Evolutionary conservation across 2,797 vertebrate genomes (phyloP).

Genomic region (Liparis tanakae): DNA sequence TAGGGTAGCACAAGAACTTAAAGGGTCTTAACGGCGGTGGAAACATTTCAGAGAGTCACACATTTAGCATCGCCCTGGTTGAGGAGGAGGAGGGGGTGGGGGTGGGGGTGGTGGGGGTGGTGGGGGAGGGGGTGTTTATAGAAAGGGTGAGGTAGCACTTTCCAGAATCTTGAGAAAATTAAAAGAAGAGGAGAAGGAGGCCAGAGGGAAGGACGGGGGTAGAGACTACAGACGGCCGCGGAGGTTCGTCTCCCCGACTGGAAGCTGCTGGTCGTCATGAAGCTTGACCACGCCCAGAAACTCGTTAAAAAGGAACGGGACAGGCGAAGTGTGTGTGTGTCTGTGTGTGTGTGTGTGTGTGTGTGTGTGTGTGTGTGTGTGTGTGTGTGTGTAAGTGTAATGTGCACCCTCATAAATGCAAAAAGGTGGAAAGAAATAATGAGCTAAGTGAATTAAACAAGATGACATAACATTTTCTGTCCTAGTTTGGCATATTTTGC

Average conservation of each 20-base stretch:
- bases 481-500: constrained; percentile 38
- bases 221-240: background rate
- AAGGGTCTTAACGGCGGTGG: constrained; percentile 28
- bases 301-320: constrained; percentile 48
- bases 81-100: background rate
- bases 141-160: constrained; percentile 77
- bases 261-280: constrained; percentile 68
- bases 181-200: constrained; percentile 47
- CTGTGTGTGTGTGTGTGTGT: background rate
- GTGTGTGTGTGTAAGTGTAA: constrained; percentile 20
- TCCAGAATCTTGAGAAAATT: constrained; percentile 74
- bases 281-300: constrained; percentile 56
- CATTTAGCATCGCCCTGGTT: constrained; percentile 46
- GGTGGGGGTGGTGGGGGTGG: no score
- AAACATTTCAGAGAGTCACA: constrained; percentile 58
- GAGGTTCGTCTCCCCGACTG: constrained; percentile 53
- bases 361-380: no score
- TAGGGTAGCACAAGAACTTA: constrained; percentile 19
- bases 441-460: constrained; percentile 54
- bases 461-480: constrained; percentile 60
- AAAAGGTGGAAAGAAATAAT: constrained; percentile 38
- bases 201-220: constrained; percentile 28
- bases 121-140: constrained; percentile 50
- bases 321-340: constrained; percentile 18
- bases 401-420: constrained; percentile 17